Evolutionary conservation across 1,140 invertebrate species (phyloP).

Genomic region (Hylaeus volcanicus): DNA sequence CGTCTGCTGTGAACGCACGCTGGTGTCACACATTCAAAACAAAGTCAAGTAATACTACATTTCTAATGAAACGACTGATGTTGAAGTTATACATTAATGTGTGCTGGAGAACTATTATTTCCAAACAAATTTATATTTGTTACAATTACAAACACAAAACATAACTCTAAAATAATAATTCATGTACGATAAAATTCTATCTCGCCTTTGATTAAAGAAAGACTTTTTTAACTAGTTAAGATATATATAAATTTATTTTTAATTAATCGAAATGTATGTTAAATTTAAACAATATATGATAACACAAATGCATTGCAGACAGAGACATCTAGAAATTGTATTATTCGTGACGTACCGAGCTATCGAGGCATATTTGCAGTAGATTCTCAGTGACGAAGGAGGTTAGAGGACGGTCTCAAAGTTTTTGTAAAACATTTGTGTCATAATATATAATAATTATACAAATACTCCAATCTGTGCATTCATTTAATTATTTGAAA

Average conservation of each 20-base stretch:
- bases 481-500: not conserved
- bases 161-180: too few relatives aligned
- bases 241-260: not conserved
- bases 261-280: not conserved
- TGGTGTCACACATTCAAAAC: not conserved
- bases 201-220: too few relatives aligned
- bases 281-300: not conserved
- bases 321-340: constrained; percentile 28
- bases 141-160: too few relatives aligned
- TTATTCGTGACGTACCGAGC: not conserved
- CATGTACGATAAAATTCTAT: not conserved
- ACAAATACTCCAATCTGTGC: not conserved
- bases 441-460: too few relatives aligned
- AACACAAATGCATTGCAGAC: not conserved
- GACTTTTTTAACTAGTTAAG: not conserved
- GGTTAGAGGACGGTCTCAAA: constrained; percentile 23
- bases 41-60: too few relatives aligned
- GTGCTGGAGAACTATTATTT: too few relatives aligned
- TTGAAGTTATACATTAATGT: too few relatives aligned
- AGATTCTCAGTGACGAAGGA: constrained; percentile 1
- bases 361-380: not conserved
- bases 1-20: too few relatives aligned
- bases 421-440: not conserved
- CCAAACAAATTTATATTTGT: too few relatives aligned
- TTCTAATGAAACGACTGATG: too few relatives aligned